phyloP scores from a whole-genome alignment of 1,140 invertebrate genomes.

The Drosophila sulfurigaster region DNA sequence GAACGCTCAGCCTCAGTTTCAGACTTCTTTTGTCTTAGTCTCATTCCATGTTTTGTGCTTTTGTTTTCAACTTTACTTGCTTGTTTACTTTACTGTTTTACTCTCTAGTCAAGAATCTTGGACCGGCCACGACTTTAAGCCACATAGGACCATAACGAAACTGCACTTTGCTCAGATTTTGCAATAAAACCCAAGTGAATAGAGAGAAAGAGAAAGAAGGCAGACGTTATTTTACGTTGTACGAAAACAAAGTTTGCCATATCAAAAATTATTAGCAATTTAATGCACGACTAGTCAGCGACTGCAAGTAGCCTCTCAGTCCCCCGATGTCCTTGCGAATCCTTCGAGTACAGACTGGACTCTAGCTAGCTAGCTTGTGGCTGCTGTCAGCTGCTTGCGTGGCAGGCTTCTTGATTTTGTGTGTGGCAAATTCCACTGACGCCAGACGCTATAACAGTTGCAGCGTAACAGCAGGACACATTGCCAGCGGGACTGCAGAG shows the following conservation, averaged over 20 bases:
- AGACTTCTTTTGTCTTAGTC: not conserved
- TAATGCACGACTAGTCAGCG: slow-evolving; percentile 78
- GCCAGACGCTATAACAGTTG: slow-evolving; percentile 66
- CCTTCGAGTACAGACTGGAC: slow-evolving; percentile 11
- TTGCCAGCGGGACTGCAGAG: slow-evolving; percentile 1
- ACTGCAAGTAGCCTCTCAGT: slow-evolving; percentile 1
- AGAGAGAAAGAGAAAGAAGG: not conserved
- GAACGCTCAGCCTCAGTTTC: not conserved
- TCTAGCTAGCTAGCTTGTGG: slow-evolving; percentile 9
- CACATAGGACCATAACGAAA: slow-evolving; percentile 29
- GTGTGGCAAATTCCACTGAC: slow-evolving; percentile 66
- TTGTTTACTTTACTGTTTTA: slow-evolving; percentile 44
- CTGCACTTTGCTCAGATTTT: slow-evolving; percentile 48
- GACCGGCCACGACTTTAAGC: slow-evolving; percentile 37
- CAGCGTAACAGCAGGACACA: not conserved
- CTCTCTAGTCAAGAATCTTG: slow-evolving; percentile 14
- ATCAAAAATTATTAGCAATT: slow-evolving; percentile 83
- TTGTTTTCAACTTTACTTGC: slow-evolving; percentile 42
- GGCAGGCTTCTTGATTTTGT: slow-evolving; percentile 46
- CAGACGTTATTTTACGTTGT: not conserved
- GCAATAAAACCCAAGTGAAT: not conserved
- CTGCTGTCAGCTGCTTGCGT: slow-evolving; percentile 8
- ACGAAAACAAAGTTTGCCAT: slow-evolving; percentile 65
- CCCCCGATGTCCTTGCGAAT: not conserved
- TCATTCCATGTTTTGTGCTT: slow-evolving; percentile 8